These are phyloP conservation scores for Nephrocerus scutellatus DNA, from an alignment of 2,888 invertebrate species.

Conservation along the genomic window DNA sequence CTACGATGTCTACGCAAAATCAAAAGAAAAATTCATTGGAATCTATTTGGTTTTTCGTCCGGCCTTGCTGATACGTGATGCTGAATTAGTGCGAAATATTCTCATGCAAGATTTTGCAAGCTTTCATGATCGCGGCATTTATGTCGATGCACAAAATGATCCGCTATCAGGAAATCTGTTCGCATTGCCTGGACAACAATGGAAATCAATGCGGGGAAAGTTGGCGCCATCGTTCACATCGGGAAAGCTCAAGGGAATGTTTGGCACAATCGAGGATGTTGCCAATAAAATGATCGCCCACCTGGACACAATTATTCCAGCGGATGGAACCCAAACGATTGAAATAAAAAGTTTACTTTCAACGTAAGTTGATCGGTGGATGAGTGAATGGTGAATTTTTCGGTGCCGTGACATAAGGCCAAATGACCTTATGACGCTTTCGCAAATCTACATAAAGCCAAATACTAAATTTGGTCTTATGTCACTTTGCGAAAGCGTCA, in stretches of 20 bases:
- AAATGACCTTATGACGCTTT: too few relatives aligned
- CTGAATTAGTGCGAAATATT: slow-evolving; percentile 55
- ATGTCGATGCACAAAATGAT: slow-evolving; percentile 54
- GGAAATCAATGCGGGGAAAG: slow-evolving; percentile 58
- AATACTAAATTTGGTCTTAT: too few relatives aligned
- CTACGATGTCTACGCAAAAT: slow-evolving; percentile 51
- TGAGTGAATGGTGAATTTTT: background rate
- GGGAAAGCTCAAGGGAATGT: slow-evolving; percentile 61
- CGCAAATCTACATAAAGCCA: too few relatives aligned
- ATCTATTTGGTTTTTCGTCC: slow-evolving; percentile 59
- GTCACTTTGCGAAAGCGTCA: too few relatives aligned
- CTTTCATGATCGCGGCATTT: slow-evolving; percentile 61
- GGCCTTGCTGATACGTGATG: slow-evolving; percentile 56
- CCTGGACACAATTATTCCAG: slow-evolving; percentile 38
- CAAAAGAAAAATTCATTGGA: slow-evolving; percentile 49
- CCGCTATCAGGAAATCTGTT: slow-evolving; percentile 57
- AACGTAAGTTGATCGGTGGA: slow-evolving; percentile 25
- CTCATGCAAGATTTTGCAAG: slow-evolving; percentile 57
- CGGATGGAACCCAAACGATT: slow-evolving; percentile 40
- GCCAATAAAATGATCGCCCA: slow-evolving; percentile 51
- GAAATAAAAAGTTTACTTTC: slow-evolving; percentile 47
- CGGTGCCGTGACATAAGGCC: too few relatives aligned
- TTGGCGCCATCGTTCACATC: slow-evolving; percentile 62
- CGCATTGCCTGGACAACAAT: slow-evolving; percentile 48
- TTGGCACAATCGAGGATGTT: slow-evolving; percentile 53